Conservation (phyloP, 2,797 vertebrate species). For the Falco novaeseelandiae region DNA sequence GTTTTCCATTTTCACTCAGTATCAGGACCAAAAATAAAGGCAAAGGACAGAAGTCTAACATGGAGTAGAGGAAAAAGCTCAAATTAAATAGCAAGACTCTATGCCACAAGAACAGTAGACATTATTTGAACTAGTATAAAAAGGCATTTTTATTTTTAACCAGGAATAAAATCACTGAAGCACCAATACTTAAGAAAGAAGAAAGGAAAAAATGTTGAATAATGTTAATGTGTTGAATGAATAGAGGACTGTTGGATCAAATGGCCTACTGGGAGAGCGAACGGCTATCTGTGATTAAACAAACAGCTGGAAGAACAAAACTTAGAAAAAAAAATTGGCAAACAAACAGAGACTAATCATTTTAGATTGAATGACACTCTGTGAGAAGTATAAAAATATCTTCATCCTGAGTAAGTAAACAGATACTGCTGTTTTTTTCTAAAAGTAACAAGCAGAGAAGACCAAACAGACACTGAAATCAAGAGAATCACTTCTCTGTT, state of each 20-base stretch:
- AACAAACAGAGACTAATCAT: not conserved
- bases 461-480: not conserved
- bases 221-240: not conserved
- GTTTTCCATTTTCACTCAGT: not conserved
- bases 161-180: not conserved
- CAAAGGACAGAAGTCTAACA: not conserved
- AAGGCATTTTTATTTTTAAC: not conserved
- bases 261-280: not conserved
- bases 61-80: not conserved
- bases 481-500: not conserved
- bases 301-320: not conserved
- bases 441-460: not conserved
- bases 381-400: not conserved
- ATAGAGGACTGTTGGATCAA: not conserved
- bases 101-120: not conserved
- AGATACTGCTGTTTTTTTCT: not conserved
- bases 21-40: not conserved
- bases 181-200: not conserved
- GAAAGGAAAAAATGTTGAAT: not conserved
- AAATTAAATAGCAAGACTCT: not conserved
- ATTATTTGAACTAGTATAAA: not conserved
- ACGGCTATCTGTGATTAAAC: not conserved
- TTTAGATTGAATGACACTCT: not conserved
- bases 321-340: not conserved
- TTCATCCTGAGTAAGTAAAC: not conserved